Base-by-base conservation (phyloP, 2,113 vertebrate species). In the Telmatochromis sp. region DNA sequence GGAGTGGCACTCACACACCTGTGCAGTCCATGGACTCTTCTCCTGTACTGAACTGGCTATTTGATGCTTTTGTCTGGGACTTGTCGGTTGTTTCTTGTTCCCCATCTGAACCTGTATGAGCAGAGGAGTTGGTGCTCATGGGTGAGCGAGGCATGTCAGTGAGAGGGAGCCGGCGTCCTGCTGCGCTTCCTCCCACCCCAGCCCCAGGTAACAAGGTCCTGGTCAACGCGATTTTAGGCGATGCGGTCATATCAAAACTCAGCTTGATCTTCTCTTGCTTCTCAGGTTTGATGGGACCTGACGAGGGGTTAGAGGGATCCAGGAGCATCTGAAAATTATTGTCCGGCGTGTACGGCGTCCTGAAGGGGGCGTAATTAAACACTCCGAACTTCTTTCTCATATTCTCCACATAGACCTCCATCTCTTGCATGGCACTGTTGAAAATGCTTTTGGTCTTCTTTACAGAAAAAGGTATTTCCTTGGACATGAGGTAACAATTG, bases 401-500 rank as follows among this genome's bases (percentile, higher is more conserved):
- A 95, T 99, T 99, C 93, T 99, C 98, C 90, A 99, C 99, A 2
- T 99, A 99, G 86, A 99, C 98, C 89, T 99, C 98, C 99, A 99
- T 99, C 96, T 99, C 98, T 86, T 99, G 98, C 98, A 99, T 99
- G 95, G 98, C 99, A 94, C 98, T 99, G 96, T 99, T 99, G 95
- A 99, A 99, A 95, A 99, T 99, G 96, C 98, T 99, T 96, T 99
- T 99, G 78, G 98, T 99, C 97, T 99, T 99, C 96, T 99, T 99
- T 93, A 99, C 99, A 94, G 98, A 99, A 96, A 99, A 99, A 85
- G 99, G 98, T 88, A 99, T 99, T 96, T 99, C 99, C 97, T 99
- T 99, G 92, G 98, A 99, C 98, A 99, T 99, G 97, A 99, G 99
- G 97, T 99, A 99, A 97, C 99, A 99, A 94, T 99, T 99, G 97